These are phyloP conservation scores for Notothenia coriiceps DNA, from an alignment of 2,113 vertebrate species.

Conservation along the genomic window DNA sequence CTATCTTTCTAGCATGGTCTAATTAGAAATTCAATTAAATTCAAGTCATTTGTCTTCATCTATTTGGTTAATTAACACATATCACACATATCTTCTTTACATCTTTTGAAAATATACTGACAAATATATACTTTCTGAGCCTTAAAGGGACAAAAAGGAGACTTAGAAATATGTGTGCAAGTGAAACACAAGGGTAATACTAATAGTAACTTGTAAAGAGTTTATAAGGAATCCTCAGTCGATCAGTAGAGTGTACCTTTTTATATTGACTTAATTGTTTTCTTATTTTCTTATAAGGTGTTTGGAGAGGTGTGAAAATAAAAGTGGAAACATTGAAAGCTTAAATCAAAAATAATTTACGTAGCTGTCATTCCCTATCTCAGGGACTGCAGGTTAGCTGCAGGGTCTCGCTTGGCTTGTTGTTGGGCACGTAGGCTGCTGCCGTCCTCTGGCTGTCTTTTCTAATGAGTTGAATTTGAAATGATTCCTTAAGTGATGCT, in stretches of 20 bases:
- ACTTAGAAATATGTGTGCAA: neutral
- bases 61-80: too few species aligned
- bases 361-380: constrained; percentile 43
- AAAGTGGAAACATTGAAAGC: constrained; percentile 4
- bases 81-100: neutral
- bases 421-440: constrained; percentile 52
- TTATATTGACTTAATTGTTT: neutral
- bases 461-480: constrained; percentile 53
- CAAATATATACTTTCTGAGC: neutral
- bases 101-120: neutral
- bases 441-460: constrained; percentile 59
- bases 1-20: too few species aligned
- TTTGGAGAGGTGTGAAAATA: neutral
- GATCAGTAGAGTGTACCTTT: neutral
- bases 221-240: neutral
- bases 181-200: neutral
- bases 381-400: constrained; percentile 44
- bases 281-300: neutral
- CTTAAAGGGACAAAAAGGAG: neutral
- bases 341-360: constrained; percentile 20
- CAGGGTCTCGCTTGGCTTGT: constrained; percentile 36
- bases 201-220: neutral
- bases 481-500: constrained; percentile 55
- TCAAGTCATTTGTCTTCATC: too few species aligned
- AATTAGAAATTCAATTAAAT: too few species aligned